These are phyloP conservation scores for Phrynosoma platyrhinos DNA, from an alignment of 2,113 vertebrate genomes.

Conservation along the genomic window DNA sequence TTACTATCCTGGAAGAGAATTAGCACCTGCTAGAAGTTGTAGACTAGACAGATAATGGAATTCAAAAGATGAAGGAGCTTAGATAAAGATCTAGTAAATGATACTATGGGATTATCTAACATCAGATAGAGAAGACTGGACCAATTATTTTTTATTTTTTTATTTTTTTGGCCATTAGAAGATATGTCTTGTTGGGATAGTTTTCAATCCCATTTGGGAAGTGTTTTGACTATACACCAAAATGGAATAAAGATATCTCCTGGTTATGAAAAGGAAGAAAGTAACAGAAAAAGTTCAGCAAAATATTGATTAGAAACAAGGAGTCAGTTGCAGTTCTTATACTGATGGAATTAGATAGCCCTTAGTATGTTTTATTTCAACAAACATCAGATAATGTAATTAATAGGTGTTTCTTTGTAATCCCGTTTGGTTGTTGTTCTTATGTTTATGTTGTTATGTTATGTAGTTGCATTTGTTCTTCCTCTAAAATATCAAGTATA, in stretches of 20 bases:
- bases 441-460: too few species aligned
- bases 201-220: not conserved
- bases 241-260: not conserved
- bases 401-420: not conserved
- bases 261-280: not conserved
- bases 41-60: not conserved
- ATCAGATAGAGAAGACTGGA: not conserved
- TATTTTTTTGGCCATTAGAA: not conserved
- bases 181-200: not conserved
- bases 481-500: too few species aligned
- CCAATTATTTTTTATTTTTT: too few species aligned
- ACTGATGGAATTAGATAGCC: not conserved
- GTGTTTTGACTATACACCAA: not conserved
- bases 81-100: not conserved
- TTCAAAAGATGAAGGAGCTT: not conserved
- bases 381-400: too few species aligned
- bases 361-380: too few species aligned
- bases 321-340: not conserved
- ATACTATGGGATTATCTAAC: not conserved
- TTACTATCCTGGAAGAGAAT: too few species aligned
- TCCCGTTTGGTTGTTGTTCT: too few species aligned
- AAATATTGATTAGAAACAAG: not conserved
- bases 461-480: too few species aligned
- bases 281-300: not conserved
- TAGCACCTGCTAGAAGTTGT: too few species aligned